Evolutionary conservation across 2,888 invertebrate species (phyloP), one percentile per base, ranked within the genome.

Genomic region (Julus scandinavius): DNA sequence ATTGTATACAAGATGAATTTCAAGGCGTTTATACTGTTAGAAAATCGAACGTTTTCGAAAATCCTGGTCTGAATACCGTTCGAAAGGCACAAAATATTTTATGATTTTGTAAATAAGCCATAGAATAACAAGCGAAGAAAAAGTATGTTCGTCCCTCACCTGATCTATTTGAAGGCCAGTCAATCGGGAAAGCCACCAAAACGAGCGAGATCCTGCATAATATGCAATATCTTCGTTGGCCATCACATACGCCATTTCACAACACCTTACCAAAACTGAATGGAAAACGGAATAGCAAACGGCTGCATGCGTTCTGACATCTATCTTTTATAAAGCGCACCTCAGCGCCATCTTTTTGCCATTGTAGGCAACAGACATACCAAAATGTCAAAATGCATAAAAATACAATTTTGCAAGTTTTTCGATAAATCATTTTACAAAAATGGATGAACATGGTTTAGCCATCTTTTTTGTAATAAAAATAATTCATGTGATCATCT

Each of bases 211-310:
- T 85, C 85, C 85, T 15, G 63, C 63, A 72, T 87, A 87, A 87
- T 87, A 88, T 15, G 58, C 38, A 49, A 45, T 88, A 72, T 87
- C 89, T 89, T 72, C 89, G 89, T 58, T 89, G 49, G 89, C 85
- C 85, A 85, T 85, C 29, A 29, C 72, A 72, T 72, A 72, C 72
- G 72, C 72, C 72, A 72, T 72, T 72, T n/a, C 72, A n/a, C 72
- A 29, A 29, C 72, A 72, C 72, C 72, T 29, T 29, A 11, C 6
- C 72, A 72, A 72, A 72, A 72, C 72, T 72, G 72, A 72, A 29
- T 72, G 72, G 29, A 72, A 72, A 72, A n/a, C 4, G 20, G 7
- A 29, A 72, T 29, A 29, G 7, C 29, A n/a, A 29, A 29, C 29
- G 72, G 72, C 72, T 29, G 72, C 72, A 72, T 29, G 72, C 72